phyloP scores from a whole-genome alignment of 2,113 vertebrate species.

The Ictalurus furcatus region DNA sequence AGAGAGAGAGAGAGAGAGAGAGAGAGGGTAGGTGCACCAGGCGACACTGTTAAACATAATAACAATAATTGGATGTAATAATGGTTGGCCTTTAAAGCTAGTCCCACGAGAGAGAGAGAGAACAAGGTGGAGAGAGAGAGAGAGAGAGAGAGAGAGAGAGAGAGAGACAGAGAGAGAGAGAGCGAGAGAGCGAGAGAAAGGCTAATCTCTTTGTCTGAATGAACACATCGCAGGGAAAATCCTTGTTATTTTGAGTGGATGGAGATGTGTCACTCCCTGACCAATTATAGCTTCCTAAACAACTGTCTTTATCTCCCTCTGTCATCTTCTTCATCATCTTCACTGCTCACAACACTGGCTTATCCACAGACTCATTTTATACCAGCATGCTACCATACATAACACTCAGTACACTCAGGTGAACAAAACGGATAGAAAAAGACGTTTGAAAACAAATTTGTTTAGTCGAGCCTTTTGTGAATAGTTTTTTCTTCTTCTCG shows the following conservation, averaged over 20 bases:
- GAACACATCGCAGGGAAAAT: constrained; percentile 23
- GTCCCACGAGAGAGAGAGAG: constrained; percentile 28
- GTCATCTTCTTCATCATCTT: not conserved
- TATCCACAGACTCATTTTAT: not conserved
- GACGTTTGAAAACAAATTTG: no score
- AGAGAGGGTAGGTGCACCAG: constrained; percentile 32
- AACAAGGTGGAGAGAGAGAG: constrained; percentile 7
- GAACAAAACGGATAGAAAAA: not conserved
- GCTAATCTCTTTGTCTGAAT: constrained; percentile 37
- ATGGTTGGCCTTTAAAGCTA: constrained; percentile 54
- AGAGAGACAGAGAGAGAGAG: not conserved
- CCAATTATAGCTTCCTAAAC: constrained; percentile 44
- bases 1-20: constrained; percentile 18
- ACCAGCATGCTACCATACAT: not conserved
- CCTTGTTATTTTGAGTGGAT: constrained; percentile 31
- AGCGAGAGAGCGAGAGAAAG: constrained; percentile 20
- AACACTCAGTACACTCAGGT: not conserved
- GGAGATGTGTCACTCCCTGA: constrained; percentile 26
- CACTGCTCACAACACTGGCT: not conserved
- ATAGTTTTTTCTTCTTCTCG: no score
- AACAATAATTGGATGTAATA: constrained; percentile 63
- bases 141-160: constrained; percentile 15
- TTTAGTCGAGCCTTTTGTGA: no score
- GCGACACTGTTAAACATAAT: constrained; percentile 57
- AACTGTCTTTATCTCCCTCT: constrained; percentile 11